These are phyloP conservation scores for Trichoplax adhaerens DNA, from an alignment of 37 sponge, comb jelly and placozoan genomes.

Conservation along the genomic window DNA sequence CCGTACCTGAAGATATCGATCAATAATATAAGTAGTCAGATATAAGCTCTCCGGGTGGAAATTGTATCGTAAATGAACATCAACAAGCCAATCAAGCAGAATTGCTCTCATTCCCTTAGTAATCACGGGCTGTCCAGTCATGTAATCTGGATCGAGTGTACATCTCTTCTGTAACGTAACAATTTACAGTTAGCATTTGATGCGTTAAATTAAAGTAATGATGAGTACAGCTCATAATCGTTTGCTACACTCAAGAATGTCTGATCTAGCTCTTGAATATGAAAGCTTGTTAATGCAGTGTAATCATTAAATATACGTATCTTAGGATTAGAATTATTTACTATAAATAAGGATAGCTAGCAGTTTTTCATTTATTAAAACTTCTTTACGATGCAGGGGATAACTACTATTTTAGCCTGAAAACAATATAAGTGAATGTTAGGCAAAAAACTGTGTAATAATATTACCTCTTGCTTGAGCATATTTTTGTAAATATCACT, in stretches of 20 bases:
- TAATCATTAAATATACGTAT: neutral
- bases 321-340: neutral
- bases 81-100: conserved; percentile 86
- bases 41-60: conserved; percentile 85
- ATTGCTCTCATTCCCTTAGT: conserved; percentile 75
- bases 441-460: neutral
- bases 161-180: conserved; percentile 23
- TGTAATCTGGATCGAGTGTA: conserved; percentile 48
- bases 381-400: neutral
- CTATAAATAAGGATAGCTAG: too few species aligned
- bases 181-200: neutral
- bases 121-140: conserved; percentile 52
- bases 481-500: conserved; percentile 86
- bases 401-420: neutral
- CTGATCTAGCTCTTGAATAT: neutral
- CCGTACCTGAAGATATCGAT: conserved; percentile 73
- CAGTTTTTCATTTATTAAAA: too few species aligned
- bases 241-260: too few species aligned
- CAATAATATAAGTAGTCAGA: conserved; percentile 70
- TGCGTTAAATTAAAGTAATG: neutral
- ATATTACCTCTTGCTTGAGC: conserved; percentile 46
- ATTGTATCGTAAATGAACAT: conserved; percentile 74
- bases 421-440: neutral
- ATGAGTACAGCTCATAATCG: too few species aligned
- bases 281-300: neutral